Base-by-base conservation (phyloP, 2,113 vertebrate genomes). In the Colistium nudipinnis region DNA sequence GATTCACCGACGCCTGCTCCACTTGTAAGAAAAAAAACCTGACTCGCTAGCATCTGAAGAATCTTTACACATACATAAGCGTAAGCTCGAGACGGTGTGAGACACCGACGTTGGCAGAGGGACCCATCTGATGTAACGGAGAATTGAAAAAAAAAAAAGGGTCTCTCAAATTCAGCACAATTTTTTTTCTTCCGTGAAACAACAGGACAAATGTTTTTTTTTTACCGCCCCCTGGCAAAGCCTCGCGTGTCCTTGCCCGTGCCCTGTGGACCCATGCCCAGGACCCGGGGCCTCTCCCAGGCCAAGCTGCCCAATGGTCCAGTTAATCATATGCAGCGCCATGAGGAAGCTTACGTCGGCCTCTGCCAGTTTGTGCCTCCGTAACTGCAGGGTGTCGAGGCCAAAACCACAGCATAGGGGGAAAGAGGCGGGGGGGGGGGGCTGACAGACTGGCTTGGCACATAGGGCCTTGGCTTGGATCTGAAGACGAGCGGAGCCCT, bases 321-420 rank as follows among this genome's bases (percentile, higher is more conserved):
- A 91, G 89, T 83, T 92, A 93, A 93, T 92, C 87, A 91, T 90
- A 92, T 92, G 90, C 92, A 91, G 91, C 57, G 89, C 90, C 72
- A 78, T 56, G 65, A 90, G 87, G 84, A 89, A 85, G 84, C 84
- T 84, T 84, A 80, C 83, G 86, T 36, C 76, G 72, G 51, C 72
- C 78, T 59, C 77, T 86, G 88, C 90, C 90, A 92, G 89, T 76
- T 83, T 64, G 57, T 76, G 84, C 70, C 81, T 87, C 78, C 74
- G 7, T 83, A 65, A 69, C 82, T 31, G 72, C 64, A 28, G 84
- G 81, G 79, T 66, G 83, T 83, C 39, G 44, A 88, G 81, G 83
- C 85, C 80, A 84, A 66, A 75, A 62, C 73, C 73, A 22, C 72
- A 64, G 69, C 22, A 11, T 64, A 54, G 43, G 62, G 9, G 6